Evolutionary conservation across 2,797 vertebrate species (phyloP), one percentile per base, ranked within the genome.

Genomic region (Sylvilagus floridanus): DNA sequence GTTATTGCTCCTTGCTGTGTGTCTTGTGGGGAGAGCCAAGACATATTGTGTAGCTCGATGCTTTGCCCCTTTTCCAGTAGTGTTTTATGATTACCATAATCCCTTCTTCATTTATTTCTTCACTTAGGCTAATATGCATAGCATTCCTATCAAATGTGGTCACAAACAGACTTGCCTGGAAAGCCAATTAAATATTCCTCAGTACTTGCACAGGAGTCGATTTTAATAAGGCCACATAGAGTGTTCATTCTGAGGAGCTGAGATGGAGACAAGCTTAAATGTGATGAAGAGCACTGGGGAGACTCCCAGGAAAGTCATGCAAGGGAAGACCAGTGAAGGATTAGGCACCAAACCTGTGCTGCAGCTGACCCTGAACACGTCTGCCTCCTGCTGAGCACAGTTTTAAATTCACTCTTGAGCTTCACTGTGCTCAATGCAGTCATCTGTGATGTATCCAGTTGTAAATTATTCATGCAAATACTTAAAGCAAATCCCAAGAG

Each of bases 381-480:
- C 21, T 76, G 13, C 71, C 42, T 32, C 42, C 63, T 28, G 92
- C 60, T 76, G 75, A 73, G 16, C 0, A 0, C 5, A 22, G 62
- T 86, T 95, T 62, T 66, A 81, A 72, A 90, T 94, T 71, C 71
- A 54, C 35, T 72, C 28, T 76, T 60, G 35, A 62, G 66, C 5
- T 14, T 92, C 50, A 57, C 35, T 54, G 91, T 11, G 6, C 63
- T 91, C 66, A 78, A 22, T 9, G 16, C 35, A 26, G 71, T 78
- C 82, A 62, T 26, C 84, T 32, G 26, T 86, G 84, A 92, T 92
- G 66, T 77, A 62, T 24, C 82, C 17, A 28, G 86, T 92, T 95
- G 94, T 93, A 84, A 94, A 72, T 92, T 95, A 83, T 94, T 94
- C 86, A 84, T 92, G 84, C 85, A 97, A 73, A 95, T 88, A 72